Base-by-base conservation (phyloP, 2,888 invertebrate genomes). In the Oxystoma pomonae region DNA sequence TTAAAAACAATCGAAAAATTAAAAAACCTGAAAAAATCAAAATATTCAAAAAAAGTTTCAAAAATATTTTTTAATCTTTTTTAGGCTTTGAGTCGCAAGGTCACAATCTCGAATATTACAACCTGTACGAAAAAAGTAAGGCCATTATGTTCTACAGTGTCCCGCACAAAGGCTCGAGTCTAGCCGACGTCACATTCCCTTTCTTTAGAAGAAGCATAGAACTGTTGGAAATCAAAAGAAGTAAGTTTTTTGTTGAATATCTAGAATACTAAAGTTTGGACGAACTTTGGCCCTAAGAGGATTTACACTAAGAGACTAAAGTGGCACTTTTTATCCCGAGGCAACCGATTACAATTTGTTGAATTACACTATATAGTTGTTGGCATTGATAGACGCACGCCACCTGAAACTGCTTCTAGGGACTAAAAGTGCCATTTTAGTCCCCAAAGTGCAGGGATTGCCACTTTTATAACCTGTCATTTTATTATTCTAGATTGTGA, bases 61-160 rank as follows among this genome's bases (percentile, higher is more conserved):
- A n/a, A n/a, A n/a, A 35, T 35, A 35, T 35, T 16, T 9, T 20
- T 9, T 57, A 20, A 62, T 58, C 12, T 62, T 65, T 74, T 73
- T 52, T 66, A 80, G 84, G 83, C 57, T 83, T 81, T 78, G 83
- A 83, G 69, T 81, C 83, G 57, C 81, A 84, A 0, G 74, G 78
- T 51, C 59, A 68, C 1, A 69, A 79, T 0, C 74, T 78, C 5
- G 76, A 80, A 55, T 75, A 81, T 59, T 75, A 75, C 3, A 79
- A 81, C 1, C 77, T 90, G 0, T 88, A 86, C 82, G 70, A 76
- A 0, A 81, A 82, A 21, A 87, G 88, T 5, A 81, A 82, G 2
- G 89, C 87, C 0, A 87, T 91, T 66, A 86, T 94, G 81, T 93
- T 94, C 80, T 94, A 92, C 80, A 92, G 93, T 53, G 93, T 93